Evolutionary conservation across 2,888 invertebrate species (phyloP).

Genomic region (Diadegma fenestrale): DNA sequence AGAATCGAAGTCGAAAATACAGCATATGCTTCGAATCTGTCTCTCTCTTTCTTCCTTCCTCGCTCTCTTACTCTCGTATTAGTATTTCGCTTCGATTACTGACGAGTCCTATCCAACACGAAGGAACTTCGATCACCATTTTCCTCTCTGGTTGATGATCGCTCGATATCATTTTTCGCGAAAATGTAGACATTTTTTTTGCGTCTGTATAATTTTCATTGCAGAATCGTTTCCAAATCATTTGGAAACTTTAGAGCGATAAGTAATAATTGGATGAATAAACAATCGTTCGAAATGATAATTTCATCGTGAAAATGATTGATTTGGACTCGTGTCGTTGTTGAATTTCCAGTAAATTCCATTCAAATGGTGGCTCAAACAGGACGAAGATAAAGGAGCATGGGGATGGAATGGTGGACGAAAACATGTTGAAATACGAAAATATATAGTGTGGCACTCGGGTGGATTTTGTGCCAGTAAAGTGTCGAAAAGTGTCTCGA

Average conservation of each 20-base stretch:
- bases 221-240: not conserved
- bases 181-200: not conserved
- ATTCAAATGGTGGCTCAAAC: not conserved
- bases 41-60: not conserved
- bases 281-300: not conserved
- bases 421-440: slow-evolving; percentile 35
- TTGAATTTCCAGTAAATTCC: not conserved
- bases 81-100: slow-evolving; percentile 14
- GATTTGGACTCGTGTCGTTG: not conserved
- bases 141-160: not conserved
- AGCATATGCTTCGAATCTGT: slow-evolving; percentile 11
- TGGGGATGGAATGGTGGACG: slow-evolving; percentile 11
- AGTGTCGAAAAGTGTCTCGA: slow-evolving; percentile 82
- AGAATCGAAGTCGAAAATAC: slow-evolving; percentile 42
- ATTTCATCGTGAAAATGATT: not conserved
- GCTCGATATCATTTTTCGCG: not conserved
- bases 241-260: not conserved
- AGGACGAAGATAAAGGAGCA: slow-evolving; percentile 6
- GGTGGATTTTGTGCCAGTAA: slow-evolving; percentile 67
- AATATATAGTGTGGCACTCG: slow-evolving; percentile 42
- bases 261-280: not conserved
- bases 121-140: not conserved
- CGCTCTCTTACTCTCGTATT: not conserved
- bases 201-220: not conserved
- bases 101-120: not conserved